Evolutionary conservation across 2,888 invertebrate species (phyloP).

Genomic region (Synergus gifuensis): DNA sequence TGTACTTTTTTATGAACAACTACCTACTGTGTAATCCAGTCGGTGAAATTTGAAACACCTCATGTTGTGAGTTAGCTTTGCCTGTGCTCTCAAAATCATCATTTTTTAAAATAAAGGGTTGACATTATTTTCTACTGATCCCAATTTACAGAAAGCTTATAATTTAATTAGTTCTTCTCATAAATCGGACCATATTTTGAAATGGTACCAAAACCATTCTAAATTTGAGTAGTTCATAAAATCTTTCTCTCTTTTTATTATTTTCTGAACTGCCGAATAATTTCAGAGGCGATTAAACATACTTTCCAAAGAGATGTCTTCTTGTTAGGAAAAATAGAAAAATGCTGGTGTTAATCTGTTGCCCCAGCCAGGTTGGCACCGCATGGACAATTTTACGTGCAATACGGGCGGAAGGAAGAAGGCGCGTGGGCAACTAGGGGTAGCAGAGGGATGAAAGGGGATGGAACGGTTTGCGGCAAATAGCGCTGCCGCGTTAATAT

Average conservation of each 20-base stretch:
- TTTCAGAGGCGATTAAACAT: background rate
- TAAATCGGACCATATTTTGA: too few species aligned
- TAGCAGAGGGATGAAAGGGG: constrained; percentile 40
- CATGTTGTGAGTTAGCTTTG: background rate
- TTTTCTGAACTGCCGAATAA: background rate
- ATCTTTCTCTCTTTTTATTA: background rate
- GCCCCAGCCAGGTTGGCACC: constrained; percentile 27
- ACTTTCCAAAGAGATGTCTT: background rate
- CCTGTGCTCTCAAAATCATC: background rate
- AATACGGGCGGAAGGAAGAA: constrained; percentile 12
- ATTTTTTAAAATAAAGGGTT: too few species aligned
- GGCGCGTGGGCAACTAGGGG: constrained; percentile 22
- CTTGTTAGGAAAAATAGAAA: background rate
- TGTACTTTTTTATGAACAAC: background rate
- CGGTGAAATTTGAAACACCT: background rate
- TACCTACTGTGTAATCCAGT: background rate
- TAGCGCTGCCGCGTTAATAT: constrained; percentile 50
- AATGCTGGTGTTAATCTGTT: constrained; percentile 21
- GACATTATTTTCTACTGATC: too few species aligned
- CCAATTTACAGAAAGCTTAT: too few species aligned
- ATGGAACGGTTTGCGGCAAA: constrained; percentile 50
- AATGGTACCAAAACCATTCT: too few species aligned
- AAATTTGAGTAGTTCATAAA: too few species aligned
- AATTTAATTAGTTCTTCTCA: too few species aligned
- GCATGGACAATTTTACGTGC: constrained; percentile 11